Base-by-base conservation (phyloP, 2,888 invertebrate genomes). In the Galeopsomyia nigrocyanea region DNA sequence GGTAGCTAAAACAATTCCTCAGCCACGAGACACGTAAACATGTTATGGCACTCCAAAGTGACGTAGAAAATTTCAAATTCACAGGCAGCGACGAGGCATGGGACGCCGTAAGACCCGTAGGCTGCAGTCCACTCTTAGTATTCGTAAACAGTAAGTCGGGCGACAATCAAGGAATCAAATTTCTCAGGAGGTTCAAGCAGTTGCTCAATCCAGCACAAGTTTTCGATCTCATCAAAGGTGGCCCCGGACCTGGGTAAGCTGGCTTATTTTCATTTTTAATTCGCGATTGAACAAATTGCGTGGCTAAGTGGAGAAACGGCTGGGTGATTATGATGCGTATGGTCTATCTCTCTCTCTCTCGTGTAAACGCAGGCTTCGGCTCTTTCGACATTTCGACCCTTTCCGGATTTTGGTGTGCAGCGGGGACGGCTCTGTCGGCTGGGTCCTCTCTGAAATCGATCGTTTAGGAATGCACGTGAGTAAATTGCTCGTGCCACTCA, bases 71-170 rank as follows among this genome's bases (percentile, higher is more conserved):
- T 22, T 51, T 49, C 64, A 46, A 49, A 64, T 47, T 73, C 51
- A 77, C 64, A 86, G 86, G 86, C 63, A 94, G 94, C 68, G 97
- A 97, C 82, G 97, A 96, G 82, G 94, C 95, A 66, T 97, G 97
- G 96, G 94, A 95, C 86, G 95, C 94, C 31, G 93, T 93, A 0
- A 84, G 89, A 75, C 89, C 90, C 16, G 87, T 84, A 64, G 89
- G 90, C 17, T 90, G 90, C 80, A 91, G 91, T 77, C 98, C 98
- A 16, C 91, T 98, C 70, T 91, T 98, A 77, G 98, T 98, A 76
- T 98, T 98, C 87, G 98, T 98, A 83, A 99, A 99, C 89, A 97
- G 97, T 76, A 96, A 98, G 89, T 97, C 97, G 79, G 92, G 98
- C 80, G 98, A 98, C 90, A 98, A 97, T 89, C 98, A 98, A 87